Evolutionary conservation across 2,797 vertebrate species (phyloP).

Genomic region (Ctenopoma kingsleyae): DNA sequence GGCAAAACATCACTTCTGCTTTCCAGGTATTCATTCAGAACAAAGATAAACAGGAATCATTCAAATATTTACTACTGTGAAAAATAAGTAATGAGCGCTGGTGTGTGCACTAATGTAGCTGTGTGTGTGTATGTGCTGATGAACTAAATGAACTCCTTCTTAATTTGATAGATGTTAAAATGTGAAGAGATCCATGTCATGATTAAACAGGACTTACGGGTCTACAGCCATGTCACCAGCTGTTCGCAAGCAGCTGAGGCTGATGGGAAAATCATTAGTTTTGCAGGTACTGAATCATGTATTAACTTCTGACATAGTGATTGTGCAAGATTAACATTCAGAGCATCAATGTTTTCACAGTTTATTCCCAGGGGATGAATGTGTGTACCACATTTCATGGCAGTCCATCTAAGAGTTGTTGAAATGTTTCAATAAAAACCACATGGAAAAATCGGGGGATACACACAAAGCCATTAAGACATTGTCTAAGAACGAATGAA

Average conservation of each 20-base stretch:
- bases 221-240: not conserved
- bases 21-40: conserved; percentile 57
- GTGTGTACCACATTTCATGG: too few relatives aligned
- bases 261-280: too few relatives aligned
- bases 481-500: too few relatives aligned
- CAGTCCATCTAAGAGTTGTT: too few relatives aligned
- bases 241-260: not conserved
- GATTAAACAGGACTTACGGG: not conserved
- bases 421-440: too few relatives aligned
- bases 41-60: conserved; percentile 76
- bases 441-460: too few relatives aligned
- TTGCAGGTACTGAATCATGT: not conserved
- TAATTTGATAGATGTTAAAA: conserved; percentile 11
- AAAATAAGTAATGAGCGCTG: conserved; percentile 56
- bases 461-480: too few relatives aligned
- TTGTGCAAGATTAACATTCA: too few relatives aligned
- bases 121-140: conserved; percentile 37
- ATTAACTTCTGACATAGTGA: too few relatives aligned
- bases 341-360: too few relatives aligned
- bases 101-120: conserved; percentile 16
- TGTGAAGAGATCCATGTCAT: conserved; percentile 3
- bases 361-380: too few relatives aligned
- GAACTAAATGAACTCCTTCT: not conserved
- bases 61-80: conserved; percentile 81
- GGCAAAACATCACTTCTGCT: conserved; percentile 26